Conservation (phyloP, 1,140 invertebrate species). For the Drosophila punjabiensis region DNA sequence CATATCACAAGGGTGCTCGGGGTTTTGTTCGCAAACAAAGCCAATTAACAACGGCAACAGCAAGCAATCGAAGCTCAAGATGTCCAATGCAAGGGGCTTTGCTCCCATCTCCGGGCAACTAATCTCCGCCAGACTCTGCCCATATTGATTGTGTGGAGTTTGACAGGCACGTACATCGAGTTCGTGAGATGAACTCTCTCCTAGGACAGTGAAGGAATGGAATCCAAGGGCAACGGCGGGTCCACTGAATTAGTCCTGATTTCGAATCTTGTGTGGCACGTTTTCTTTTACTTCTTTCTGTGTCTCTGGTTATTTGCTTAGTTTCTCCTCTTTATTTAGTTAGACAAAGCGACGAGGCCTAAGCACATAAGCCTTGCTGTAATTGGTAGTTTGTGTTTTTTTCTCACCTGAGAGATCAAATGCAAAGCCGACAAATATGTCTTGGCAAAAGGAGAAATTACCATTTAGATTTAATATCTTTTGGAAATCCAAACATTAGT, state of each 20-base stretch:
- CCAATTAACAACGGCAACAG: slow-evolving; percentile 64
- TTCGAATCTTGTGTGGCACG: slow-evolving; percentile 57
- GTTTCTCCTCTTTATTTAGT: slow-evolving; percentile 18
- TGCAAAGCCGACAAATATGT: not conserved
- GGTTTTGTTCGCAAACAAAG: slow-evolving; percentile 46
- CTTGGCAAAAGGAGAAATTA: not conserved
- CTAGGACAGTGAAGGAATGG: not conserved
- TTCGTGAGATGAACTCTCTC: slow-evolving; percentile 1
- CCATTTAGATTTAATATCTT: not conserved
- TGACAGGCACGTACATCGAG: slow-evolving; percentile 55
- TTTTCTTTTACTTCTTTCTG: slow-evolving; percentile 20
- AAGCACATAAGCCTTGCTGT: not conserved
- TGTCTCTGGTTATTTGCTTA: slow-evolving; percentile 25
- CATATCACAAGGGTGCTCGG: slow-evolving; percentile 10
- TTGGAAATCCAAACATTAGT: not conserved
- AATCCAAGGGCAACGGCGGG: slow-evolving; percentile 10
- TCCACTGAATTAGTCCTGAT: slow-evolving; percentile 64
- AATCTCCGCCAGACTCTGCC: slow-evolving; percentile 31
- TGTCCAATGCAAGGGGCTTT: slow-evolving; percentile 17
- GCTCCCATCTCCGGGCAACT: slow-evolving; percentile 30
- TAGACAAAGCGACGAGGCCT: slow-evolving; percentile 2
- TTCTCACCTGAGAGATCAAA: not conserved
- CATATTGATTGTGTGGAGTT: slow-evolving; percentile 47
- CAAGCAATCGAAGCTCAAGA: slow-evolving; percentile 49
- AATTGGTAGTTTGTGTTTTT: not conserved